Evolutionary conservation across 2,113 vertebrate genomes (phyloP), one percentile per base, ranked within the genome.

Genomic region (Lepus timidus): DNA sequence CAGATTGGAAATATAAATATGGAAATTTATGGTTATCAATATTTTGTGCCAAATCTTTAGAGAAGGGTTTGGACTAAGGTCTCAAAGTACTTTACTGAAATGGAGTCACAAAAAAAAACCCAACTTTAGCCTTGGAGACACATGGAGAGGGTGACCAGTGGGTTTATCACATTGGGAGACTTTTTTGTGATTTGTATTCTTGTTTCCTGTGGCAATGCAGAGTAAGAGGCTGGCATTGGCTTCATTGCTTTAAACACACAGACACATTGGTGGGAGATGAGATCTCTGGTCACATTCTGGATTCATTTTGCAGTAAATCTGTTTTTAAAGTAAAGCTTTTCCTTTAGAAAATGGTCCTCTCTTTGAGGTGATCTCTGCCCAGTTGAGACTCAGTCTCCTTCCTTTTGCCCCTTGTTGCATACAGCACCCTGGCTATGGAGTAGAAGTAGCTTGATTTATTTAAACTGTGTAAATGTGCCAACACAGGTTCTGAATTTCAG

Each of bases 1-100:
- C 79, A 96, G 94, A 96, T 94, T 96, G 96, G 68, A 96, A 91
- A 85, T 94, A 95, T 84, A 97, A 94, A 96, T 95, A 96, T 95
- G 96, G 65, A 95, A 96, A 95, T 96, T 88, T 95, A 14, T 90
- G 83, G 39, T 90, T 96, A 97, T 78, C 97, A 96, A 90, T 93
- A 92, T 86, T 96, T 97, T 87, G 86, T 95, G 88, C 96, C 96
- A 97, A 97, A 95, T 4, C 0, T 64, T 96, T 81, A 96, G 95
- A 93, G 16, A 97, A 96, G 68, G 58, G 68, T 75, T 44, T 97
- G 90, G 83, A 97, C 94, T 90, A 85, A 83, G 33, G 19, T 73
- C 93, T 95, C 91, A 92, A 96, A 97, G 96, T 90, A 67, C 89
- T 85, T 27, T 84, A 88, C 75, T 92, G 96, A 98, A 97, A 96